A percentile compares a stretch with the other conserved stretches of the same genome.
phyloP scores from a whole-genome alignment of 1,140 invertebrate species.

The Drosophila sp. region DNA sequence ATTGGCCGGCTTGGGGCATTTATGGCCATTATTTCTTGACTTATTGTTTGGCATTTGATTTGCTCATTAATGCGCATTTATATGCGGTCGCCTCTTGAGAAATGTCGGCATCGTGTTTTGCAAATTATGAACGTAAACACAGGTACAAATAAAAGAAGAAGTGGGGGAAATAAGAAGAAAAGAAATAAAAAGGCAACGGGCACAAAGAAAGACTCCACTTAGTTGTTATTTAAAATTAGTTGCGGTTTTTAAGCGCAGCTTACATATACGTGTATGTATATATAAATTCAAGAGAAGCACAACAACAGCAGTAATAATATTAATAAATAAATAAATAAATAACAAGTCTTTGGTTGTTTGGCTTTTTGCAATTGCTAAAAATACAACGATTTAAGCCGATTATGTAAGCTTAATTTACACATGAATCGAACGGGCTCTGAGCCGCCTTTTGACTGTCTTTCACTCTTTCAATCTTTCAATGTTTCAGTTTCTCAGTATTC shows the following conservation, averaged over 20 bases:
- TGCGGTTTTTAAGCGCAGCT: slow-evolving; percentile 69
- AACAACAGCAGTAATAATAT: slow-evolving; percentile 17
- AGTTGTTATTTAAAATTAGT: slow-evolving; percentile 68
- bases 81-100: slow-evolving; percentile 61
- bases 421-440: slow-evolving; percentile 67
- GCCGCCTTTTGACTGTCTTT: slow-evolving; percentile 62
- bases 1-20: slow-evolving; percentile 22
- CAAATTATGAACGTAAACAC: slow-evolving; percentile 42
- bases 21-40: slow-evolving; percentile 28
- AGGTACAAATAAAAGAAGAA: slow-evolving; percentile 8
- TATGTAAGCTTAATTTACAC: slow-evolving; percentile 82
- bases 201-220: slow-evolving; percentile 32
- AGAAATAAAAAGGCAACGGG: slow-evolving; percentile 8
- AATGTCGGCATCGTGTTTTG: slow-evolving; percentile 54
- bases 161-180: slow-evolving; percentile 14
- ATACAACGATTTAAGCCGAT: slow-evolving; percentile 70
- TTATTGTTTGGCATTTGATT: slow-evolving; percentile 71
- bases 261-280: no score
- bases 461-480: no score
- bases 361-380: slow-evolving; percentile 81
- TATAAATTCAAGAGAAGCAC: no score
- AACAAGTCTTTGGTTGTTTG: slow-evolving; percentile 45
- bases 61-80: slow-evolving; percentile 61
- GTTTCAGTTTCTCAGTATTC: no score
- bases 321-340: slow-evolving; percentile 48